phyloP scores from a whole-genome alignment of 2,797 vertebrate species.

The Dendrocincla fuliginosa region DNA sequence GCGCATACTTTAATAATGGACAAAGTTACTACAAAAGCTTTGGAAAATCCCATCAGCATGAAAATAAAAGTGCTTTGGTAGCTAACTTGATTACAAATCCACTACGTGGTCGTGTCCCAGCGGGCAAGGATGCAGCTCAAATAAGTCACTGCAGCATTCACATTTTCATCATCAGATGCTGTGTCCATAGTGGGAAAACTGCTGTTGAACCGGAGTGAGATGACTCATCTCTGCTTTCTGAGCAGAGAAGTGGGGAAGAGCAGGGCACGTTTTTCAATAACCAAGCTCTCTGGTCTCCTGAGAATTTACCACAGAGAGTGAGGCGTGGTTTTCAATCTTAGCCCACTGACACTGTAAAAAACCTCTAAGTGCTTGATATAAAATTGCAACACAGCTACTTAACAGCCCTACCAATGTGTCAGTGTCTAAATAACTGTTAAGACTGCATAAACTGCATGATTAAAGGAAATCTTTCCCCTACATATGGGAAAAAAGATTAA shows the following conservation, averaged over 20 bases:
- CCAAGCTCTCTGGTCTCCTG: neutral
- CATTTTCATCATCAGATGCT: neutral
- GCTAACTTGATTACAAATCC: neutral
- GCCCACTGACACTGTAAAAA: neutral
- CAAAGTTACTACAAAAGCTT: neutral
- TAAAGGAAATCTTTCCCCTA: neutral
- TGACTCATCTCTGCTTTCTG: conserved; percentile 16
- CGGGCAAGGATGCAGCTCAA: neutral
- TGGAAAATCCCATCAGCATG: neutral
- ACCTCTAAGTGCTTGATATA: neutral
- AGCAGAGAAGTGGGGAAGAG: neutral
- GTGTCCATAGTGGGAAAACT: neutral
- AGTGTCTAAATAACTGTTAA: neutral
- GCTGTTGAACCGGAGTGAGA: neutral
- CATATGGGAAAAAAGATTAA: neutral
- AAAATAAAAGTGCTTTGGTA: neutral
- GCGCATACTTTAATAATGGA: neutral
- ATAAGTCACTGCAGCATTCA: neutral
- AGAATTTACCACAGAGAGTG: neutral
- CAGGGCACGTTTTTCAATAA: neutral
- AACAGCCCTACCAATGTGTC: neutral
- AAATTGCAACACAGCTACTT: neutral
- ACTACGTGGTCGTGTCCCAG: neutral
- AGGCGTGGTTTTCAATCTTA: neutral
- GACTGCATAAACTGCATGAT: neutral